Evolutionary conservation across 1,140 invertebrate species (phyloP).

Genomic region (Ceratina australensis): DNA sequence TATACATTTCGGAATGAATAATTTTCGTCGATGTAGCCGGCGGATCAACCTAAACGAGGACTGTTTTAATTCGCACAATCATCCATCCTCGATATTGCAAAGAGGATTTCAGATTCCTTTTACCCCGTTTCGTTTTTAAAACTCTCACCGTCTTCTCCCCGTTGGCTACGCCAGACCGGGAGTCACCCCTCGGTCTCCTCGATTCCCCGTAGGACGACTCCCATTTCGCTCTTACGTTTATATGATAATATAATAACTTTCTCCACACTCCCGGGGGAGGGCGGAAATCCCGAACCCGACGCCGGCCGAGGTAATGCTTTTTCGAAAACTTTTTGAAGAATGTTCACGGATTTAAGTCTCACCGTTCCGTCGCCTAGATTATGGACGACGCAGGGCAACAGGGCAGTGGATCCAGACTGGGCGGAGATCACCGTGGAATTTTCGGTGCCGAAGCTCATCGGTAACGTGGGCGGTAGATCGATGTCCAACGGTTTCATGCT

Average conservation of each 20-base stretch:
- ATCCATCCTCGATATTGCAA: neutral
- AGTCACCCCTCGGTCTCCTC: neutral
- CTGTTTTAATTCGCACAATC: constrained; percentile 2
- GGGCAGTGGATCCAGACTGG: constrained; percentile 89
- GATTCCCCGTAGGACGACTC: constrained; percentile 17
- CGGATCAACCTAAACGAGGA: neutral
- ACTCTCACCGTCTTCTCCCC: neutral
- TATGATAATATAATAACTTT: constrained; percentile 50
- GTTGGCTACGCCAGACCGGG: neutral
- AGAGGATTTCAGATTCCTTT: neutral
- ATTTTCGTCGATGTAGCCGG: neutral
- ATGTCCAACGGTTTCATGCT: constrained; percentile 70
- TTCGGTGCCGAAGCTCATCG: constrained; percentile 88
- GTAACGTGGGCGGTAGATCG: constrained; percentile 72
- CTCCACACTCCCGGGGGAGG: constrained; percentile 5
- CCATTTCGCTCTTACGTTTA: constrained; percentile 27
- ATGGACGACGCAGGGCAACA: constrained; percentile 89
- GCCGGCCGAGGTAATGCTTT: constrained; percentile 1
- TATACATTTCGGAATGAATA: neutral
- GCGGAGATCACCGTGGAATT: constrained; percentile 90
- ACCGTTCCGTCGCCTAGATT: constrained; percentile 92
- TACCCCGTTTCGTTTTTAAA: neutral
- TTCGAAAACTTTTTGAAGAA: constrained; percentile 29
- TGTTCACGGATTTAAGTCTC: constrained; percentile 76
- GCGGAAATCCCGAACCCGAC: neutral